Evolutionary conservation across 2,888 invertebrate species (phyloP).

Genomic region (Drosophila longiperda): DNA sequence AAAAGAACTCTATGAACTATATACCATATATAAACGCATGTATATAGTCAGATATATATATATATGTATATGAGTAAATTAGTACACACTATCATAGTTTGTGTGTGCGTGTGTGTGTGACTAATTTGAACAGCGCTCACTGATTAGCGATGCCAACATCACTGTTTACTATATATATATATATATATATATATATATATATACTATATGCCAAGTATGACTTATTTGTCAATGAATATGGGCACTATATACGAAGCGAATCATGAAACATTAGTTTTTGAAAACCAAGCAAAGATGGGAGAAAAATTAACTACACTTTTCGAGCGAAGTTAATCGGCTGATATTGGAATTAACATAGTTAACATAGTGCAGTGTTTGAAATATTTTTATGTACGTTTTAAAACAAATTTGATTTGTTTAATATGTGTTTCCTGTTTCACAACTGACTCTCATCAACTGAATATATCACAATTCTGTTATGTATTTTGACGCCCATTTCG

Average conservation of each 20-base stretch:
- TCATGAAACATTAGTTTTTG: not conserved
- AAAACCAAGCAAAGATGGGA: not conserved
- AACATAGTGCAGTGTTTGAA: not conserved
- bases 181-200: not conserved
- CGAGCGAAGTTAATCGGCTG: not conserved
- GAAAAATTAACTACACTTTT: not conserved
- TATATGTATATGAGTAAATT: constrained; percentile 13
- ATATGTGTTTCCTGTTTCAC: not conserved
- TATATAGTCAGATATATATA: constrained; percentile 1
- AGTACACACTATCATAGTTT: constrained; percentile 11
- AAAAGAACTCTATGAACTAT: constrained; percentile 20
- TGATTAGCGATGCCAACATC: constrained; percentile 44
- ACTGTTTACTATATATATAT: not conserved
- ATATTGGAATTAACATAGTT: not conserved
- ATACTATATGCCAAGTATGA: not conserved
- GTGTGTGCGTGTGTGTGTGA: constrained; percentile 1
- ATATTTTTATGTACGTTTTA: not conserved
- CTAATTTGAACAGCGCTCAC: constrained; percentile 28
- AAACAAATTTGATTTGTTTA: not conserved
- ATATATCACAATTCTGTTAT: not conserved
- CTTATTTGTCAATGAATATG: not conserved
- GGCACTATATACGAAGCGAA: not conserved
- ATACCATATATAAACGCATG: not conserved
- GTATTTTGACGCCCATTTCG: not conserved
- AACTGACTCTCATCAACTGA: not conserved